Percentiles rank a stretch among this genome's conserved stretches.
Conservation (phyloP, 2,797 vertebrate species). For the Chiloscyllium punctatum region DNA sequence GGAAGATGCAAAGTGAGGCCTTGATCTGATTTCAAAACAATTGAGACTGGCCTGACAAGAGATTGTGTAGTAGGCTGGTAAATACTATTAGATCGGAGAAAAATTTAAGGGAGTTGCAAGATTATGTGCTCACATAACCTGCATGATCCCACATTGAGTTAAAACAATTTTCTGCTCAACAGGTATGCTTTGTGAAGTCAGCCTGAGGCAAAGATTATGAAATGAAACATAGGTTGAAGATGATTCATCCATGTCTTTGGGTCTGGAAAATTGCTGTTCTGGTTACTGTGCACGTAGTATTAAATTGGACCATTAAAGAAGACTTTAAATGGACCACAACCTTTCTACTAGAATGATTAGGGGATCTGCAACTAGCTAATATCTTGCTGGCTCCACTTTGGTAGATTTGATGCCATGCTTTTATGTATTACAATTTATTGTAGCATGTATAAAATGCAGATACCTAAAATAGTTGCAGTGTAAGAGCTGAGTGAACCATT, state of each 20-base stretch:
- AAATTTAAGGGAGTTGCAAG: background rate
- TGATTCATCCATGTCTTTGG: background rate
- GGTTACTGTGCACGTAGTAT: background rate
- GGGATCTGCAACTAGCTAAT: background rate
- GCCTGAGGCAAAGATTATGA: background rate
- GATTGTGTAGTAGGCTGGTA: background rate
- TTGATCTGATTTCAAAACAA: background rate
- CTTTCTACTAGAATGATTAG: background rate
- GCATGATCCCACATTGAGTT: background rate
- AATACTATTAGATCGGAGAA: background rate
- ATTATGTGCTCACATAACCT: background rate
- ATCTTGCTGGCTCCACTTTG: background rate
- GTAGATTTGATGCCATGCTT: background rate
- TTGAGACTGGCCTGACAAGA: background rate
- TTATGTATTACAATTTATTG: background rate
- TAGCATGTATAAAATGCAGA: background rate
- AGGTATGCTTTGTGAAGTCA: background rate
- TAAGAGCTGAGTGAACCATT: background rate
- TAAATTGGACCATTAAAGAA: background rate
- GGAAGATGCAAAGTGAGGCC: background rate
- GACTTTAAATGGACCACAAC: background rate
- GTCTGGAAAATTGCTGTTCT: background rate
- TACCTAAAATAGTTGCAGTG: background rate
- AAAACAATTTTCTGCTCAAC: background rate
- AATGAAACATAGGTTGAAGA: background rate